Evolutionary conservation across 2,888 invertebrate species (phyloP).

Genomic region (Galerucella pusilla): DNA sequence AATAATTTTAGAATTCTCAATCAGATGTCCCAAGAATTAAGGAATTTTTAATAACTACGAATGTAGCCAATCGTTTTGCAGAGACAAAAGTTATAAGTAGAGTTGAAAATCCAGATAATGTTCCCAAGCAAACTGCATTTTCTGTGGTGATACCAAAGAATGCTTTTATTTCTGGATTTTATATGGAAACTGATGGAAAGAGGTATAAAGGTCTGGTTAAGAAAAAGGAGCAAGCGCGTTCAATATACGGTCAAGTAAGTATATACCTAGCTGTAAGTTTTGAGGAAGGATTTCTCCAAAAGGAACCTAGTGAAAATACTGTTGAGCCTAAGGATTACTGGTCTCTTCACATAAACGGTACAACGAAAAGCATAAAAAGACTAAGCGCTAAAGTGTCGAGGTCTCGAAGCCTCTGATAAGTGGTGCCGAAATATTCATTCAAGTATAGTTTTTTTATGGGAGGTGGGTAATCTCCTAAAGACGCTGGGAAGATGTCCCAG

Average conservation of each 20-base stretch:
- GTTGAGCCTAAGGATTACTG: no score
- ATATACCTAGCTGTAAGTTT: neutral
- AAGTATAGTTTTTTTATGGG: no score
- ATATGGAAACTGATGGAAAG: slow-evolving; percentile 70
- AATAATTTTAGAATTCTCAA: slow-evolving; percentile 9
- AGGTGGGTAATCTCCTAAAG: no score
- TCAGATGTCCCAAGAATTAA: slow-evolving; percentile 21
- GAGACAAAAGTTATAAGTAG: slow-evolving; percentile 70
- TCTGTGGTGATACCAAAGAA: slow-evolving; percentile 72
- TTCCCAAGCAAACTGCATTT: slow-evolving; percentile 71
- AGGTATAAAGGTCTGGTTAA: slow-evolving; percentile 70
- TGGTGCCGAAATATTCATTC: no score
- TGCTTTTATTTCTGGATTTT: slow-evolving; percentile 62
- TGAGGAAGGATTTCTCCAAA: no score
- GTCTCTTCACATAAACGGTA: no score
- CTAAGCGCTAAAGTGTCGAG: no score
- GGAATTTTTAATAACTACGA: slow-evolving; percentile 55
- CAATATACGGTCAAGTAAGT: slow-evolving; percentile 66
- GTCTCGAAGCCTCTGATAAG: no score
- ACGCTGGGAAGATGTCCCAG: no score
- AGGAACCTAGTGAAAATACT: no score
- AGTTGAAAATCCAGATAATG: slow-evolving; percentile 69
- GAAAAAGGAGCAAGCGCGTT: slow-evolving; percentile 70
- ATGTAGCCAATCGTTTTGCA: slow-evolving; percentile 72
- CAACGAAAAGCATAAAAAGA: no score